Evolutionary conservation across 2,888 invertebrate genomes (phyloP).

Genomic region (Andrena praecox): DNA sequence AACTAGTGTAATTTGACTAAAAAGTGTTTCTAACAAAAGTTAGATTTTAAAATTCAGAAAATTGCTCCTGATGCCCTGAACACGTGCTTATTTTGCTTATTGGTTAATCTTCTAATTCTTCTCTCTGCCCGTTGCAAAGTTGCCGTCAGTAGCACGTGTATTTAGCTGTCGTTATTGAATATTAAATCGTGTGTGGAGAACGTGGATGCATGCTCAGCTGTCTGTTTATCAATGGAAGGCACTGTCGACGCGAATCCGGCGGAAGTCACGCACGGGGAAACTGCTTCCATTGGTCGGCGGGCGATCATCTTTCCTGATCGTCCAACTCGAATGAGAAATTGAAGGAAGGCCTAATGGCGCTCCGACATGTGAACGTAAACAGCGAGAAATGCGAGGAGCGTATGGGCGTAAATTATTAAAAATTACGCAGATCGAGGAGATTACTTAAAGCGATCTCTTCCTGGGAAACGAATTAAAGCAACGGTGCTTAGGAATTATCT

Average conservation of each 20-base stretch:
- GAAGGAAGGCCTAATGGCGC: slow-evolving; percentile 8
- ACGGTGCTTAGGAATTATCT: not conserved
- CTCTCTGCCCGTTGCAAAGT: not conserved
- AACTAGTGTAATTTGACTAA: too few species aligned
- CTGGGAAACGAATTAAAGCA: slow-evolving; percentile 7
- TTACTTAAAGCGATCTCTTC: slow-evolving; percentile 14
- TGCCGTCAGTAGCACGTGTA: not conserved
- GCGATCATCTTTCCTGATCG: slow-evolving; percentile 37
- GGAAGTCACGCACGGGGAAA: slow-evolving; percentile 57
- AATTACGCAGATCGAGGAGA: not conserved
- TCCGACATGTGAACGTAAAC: slow-evolving; percentile 23
- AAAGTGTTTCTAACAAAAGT: too few species aligned
- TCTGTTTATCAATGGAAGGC: slow-evolving; percentile 45
- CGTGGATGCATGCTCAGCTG: slow-evolving; percentile 1
- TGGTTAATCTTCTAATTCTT: not conserved
- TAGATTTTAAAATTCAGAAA: too few species aligned
- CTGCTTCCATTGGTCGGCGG: slow-evolving; percentile 34
- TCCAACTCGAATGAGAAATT: slow-evolving; percentile 16
- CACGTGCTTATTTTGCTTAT: too few species aligned
- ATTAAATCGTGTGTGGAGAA: slow-evolving; percentile 11
- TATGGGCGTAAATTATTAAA: slow-evolving; percentile 9
- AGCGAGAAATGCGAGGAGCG: not conserved
- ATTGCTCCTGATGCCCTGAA: too few species aligned
- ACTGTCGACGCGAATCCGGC: slow-evolving; percentile 54
- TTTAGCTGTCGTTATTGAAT: not conserved